Percentiles rank a stretch among this genome's conserved stretches.
Conservation (phyloP, 2,113 vertebrate species). For the Callithrix jacchus region DNA sequence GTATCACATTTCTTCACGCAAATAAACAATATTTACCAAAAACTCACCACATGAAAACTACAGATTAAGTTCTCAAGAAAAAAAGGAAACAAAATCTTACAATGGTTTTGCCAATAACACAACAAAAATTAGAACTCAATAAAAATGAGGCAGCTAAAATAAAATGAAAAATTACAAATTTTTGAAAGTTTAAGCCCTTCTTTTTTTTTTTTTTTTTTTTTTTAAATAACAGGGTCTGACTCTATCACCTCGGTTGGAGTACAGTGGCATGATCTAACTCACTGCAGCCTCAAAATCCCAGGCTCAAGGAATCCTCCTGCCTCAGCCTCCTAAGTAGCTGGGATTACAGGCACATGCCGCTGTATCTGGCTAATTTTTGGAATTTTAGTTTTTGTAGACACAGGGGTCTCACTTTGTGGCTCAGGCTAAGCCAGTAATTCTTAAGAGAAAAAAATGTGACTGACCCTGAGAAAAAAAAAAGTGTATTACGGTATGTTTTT, state of each 20-base stretch:
- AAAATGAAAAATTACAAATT: background rate
- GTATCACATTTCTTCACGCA: background rate
- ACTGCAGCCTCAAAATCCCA: too few relatives aligned
- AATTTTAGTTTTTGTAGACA: too few relatives aligned
- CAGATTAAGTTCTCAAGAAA: background rate
- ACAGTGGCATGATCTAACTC: too few relatives aligned
- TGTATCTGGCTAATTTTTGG: too few relatives aligned
- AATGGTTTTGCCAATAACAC: background rate
- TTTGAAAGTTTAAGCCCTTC: background rate
- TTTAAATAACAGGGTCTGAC: too few relatives aligned
- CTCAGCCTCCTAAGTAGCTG: too few relatives aligned
- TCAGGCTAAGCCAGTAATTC: background rate
- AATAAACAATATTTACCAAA: background rate
- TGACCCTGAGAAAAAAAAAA: background rate
- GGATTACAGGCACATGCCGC: too few relatives aligned
- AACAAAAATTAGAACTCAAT: background rate
- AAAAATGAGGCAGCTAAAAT: background rate
- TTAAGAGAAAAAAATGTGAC: background rate
- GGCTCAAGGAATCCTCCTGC: too few relatives aligned
- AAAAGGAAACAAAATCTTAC: background rate
- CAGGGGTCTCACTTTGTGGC: too few relatives aligned
- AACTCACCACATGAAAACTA: background rate
- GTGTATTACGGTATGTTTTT: background rate
- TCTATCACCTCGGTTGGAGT: too few relatives aligned
- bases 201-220: too few relatives aligned